Evolutionary conservation across 1,140 invertebrate species (phyloP).

Genomic region (Metaphire vulgaris): DNA sequence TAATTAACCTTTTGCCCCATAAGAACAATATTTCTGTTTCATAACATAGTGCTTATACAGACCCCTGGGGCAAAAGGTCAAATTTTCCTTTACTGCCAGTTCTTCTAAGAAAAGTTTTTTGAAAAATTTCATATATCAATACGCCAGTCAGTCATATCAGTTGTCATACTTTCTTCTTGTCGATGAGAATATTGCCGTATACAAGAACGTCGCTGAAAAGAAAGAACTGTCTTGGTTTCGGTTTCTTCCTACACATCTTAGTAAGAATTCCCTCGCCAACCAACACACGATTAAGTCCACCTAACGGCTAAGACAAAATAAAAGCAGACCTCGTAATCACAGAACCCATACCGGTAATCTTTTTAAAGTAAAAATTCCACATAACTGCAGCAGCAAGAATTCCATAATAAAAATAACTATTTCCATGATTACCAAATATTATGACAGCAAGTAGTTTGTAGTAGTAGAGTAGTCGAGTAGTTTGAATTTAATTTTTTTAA

Average conservation of each 20-base stretch:
- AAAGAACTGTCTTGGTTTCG: conserved; percentile 97
- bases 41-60: neutral
- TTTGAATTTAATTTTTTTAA: neutral
- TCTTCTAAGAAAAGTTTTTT: neutral
- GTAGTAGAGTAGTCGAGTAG: neutral
- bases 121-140: neutral
- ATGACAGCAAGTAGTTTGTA: neutral
- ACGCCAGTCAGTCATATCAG: neutral
- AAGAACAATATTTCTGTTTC: neutral
- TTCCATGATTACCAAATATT: neutral
- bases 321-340: neutral
- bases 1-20: neutral
- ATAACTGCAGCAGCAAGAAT: neutral
- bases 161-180: conserved; percentile 79
- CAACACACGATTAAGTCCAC: conserved; percentile 82
- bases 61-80: neutral
- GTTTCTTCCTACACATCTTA: conserved; percentile 98
- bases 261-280: conserved; percentile 97
- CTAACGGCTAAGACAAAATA: conserved; percentile 61
- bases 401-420: neutral
- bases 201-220: conserved; percentile 98
- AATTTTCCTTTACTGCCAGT: neutral
- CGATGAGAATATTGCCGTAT: conserved; percentile 97
- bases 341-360: neutral
- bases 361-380: neutral